Conservation (phyloP, 2,113 vertebrate genomes). For the Malurus elegans region DNA sequence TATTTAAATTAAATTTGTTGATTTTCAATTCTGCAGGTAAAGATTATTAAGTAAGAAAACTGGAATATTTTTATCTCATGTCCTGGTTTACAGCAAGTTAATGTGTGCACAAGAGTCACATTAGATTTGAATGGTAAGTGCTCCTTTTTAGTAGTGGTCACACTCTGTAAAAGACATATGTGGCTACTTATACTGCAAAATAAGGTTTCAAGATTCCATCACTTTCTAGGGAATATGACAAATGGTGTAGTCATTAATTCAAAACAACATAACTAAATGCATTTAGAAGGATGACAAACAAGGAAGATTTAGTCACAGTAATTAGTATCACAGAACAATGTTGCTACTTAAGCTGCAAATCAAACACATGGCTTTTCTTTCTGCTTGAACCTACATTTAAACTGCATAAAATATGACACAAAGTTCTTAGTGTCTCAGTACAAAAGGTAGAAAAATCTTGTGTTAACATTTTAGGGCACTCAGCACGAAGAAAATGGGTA, state of each 20-base stretch:
- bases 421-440: background rate
- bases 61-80: background rate
- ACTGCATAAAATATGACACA: background rate
- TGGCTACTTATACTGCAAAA: background rate
- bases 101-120: background rate
- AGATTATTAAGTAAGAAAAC: background rate
- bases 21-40: background rate
- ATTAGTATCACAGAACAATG: background rate
- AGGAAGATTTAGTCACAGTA: background rate
- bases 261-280: background rate
- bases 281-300: background rate
- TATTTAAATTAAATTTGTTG: background rate
- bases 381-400: background rate
- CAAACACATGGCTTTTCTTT: background rate
- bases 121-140: background rate
- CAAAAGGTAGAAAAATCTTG: background rate
- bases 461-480: background rate
- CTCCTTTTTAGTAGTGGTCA: background rate
- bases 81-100: background rate
- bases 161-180: background rate
- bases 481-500: background rate
- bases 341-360: background rate
- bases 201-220: background rate
- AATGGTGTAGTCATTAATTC: background rate
- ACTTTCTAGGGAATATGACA: background rate